phyloP scores from a whole-genome alignment of 2,113 vertebrate species.

The Oryzias javanicus region DNA sequence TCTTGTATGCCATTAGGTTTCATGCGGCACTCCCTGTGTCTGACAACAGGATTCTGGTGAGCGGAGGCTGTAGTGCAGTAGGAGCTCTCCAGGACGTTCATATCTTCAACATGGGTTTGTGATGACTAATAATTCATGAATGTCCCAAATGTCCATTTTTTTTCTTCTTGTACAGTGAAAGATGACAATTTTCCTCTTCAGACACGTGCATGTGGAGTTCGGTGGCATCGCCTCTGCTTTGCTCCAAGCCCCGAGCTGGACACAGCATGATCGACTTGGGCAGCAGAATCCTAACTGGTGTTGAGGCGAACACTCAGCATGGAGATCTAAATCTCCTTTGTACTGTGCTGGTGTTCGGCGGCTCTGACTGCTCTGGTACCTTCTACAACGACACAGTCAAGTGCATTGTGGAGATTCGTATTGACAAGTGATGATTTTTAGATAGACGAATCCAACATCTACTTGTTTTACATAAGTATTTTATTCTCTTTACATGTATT shows the following conservation, averaged over 20 bases:
- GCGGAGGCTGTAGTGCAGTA: slow-evolving; percentile 83
- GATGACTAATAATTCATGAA: not conserved
- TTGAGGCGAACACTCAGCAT: slow-evolving; percentile 46
- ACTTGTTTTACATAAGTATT: slow-evolving; percentile 18
- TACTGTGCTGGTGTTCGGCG: slow-evolving; percentile 81
- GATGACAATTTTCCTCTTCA: slow-evolving; percentile 38
- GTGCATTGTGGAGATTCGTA: slow-evolving; percentile 61
- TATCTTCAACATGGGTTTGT: slow-evolving; percentile 80
- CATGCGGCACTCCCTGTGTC: slow-evolving; percentile 84
- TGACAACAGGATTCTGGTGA: slow-evolving; percentile 82
- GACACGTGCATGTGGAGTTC: slow-evolving; percentile 82
- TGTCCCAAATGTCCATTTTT: too few relatives aligned
- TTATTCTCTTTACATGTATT: not conserved
- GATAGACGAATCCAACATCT: slow-evolving; percentile 39
- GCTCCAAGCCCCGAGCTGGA: slow-evolving; percentile 80
- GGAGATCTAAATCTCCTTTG: slow-evolving; percentile 40
- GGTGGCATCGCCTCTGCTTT: slow-evolving; percentile 69
- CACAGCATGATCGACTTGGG: slow-evolving; percentile 80
- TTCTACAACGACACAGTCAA: slow-evolving; percentile 82
- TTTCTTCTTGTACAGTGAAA: not conserved
- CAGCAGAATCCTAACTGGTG: slow-evolving; percentile 33
- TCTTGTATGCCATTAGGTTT: slow-evolving; percentile 72
- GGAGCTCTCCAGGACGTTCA: slow-evolving; percentile 83
- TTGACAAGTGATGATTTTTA: slow-evolving; percentile 23
- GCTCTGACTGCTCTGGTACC: slow-evolving; percentile 79